Base-by-base conservation (phyloP, 1,140 invertebrate species). In the Phenacoccus solenopsis region DNA sequence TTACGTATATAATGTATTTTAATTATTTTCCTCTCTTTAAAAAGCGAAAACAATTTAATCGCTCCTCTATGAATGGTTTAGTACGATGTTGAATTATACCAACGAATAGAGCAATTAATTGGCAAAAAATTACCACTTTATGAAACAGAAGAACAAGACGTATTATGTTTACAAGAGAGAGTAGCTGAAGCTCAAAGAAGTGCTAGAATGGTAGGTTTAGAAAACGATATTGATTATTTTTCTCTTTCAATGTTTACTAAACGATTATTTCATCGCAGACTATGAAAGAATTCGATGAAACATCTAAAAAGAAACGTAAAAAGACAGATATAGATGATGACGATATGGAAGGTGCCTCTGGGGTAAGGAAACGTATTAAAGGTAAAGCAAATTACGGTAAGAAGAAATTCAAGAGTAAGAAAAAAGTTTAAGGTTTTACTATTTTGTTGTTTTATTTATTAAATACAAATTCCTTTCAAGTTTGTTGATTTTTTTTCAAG, bases 61-160 rank as follows among this genome's bases (percentile, higher is more conserved):
- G n/a, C n/a, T n/a, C n/a, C n/a, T n/a, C n/a, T n/a, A n/a, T n/a
- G n/a, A n/a, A n/a, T n/a, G n/a, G n/a, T 69, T 69, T n/a, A 94
- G 85, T 98, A 98, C 78, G 96, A 99, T 78, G 94, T 98, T 4
- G 96, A 98, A 80, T 79, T 98, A 27, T 99, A 97, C 82, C 94
- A 98, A 79, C 85, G 95, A 71, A 98, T 99, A 74, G 97, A 99
- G 78, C 88, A 94, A 76, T 81, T 98, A 59, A 90, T 99, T 73
- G 90, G 89, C 0, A 97, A 97, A 76, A 87, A 98, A 79, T 79
- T 99, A 30, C 92, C 94, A 0, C 77, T 93, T 0, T 98, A 95
- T 80, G 84, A 89, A 74, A 89, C 89, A 0, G 89, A 93, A 75
- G 93, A 98, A 77, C 86, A 94, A 68, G 95, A 98, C 79, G 96